Conservation (phyloP, 2,113 vertebrate species). For the Enhydra lutris region DNA sequence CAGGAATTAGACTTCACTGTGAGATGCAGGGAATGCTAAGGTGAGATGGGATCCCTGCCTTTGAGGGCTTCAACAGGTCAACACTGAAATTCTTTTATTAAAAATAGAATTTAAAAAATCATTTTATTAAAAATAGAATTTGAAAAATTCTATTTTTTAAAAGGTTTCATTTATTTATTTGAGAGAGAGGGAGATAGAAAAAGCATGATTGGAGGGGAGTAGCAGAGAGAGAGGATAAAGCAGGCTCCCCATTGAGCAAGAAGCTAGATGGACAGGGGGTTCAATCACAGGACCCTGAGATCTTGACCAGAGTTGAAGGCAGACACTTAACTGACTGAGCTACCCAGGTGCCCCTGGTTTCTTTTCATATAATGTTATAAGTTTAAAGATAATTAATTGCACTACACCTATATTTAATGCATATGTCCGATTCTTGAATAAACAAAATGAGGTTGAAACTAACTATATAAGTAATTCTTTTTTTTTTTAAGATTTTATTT, state of each 20-base stretch:
- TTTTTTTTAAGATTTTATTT: too few species aligned
- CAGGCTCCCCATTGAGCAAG: neutral
- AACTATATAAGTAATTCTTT: neutral
- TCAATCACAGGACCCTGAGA: neutral
- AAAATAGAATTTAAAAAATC: too few species aligned
- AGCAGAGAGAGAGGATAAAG: neutral
- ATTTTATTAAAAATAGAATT: too few species aligned
- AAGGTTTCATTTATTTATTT: neutral
- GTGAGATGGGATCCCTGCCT: neutral
- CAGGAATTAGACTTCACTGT: neutral
- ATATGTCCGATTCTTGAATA: neutral
- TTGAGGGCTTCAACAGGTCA: neutral
- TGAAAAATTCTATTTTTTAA: neutral
- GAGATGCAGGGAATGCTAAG: neutral
- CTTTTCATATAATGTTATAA: neutral
- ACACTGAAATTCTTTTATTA: neutral
- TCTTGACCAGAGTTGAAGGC: neutral
- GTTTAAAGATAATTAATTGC: neutral
- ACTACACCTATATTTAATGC: neutral
- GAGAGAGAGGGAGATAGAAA: neutral
- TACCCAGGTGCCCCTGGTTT: neutral
- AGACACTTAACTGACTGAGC: neutral
- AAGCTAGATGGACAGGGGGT: neutral
- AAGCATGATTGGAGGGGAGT: neutral
- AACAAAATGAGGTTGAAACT: neutral